Base-by-base conservation (phyloP, 1,140 invertebrate species). In the Pseudachorutes palmiensis region DNA sequence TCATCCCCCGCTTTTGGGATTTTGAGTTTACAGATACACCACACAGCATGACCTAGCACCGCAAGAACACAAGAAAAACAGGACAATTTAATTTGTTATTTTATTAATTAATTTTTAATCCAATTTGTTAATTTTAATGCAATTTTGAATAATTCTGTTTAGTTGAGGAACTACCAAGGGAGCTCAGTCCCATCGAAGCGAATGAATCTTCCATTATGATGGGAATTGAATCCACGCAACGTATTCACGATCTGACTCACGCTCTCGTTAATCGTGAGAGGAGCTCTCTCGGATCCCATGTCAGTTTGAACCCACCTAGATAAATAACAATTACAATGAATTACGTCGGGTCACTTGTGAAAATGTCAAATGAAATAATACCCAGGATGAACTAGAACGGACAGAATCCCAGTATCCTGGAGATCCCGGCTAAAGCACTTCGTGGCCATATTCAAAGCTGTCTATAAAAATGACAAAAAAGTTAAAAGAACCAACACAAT, bases 361-460 rank as follows among this genome's bases (percentile, higher is more conserved):
- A 48, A 14, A n/a, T n/a, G n/a, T n/a, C n/a, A n/a, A n/a, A n/a
- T n/a, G n/a, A n/a, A n/a, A n/a, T n/a, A n/a, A n/a, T 61, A 95
- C 0, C 92, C 92, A 1, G 92, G 92, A 80, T 95, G 92, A 59
- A 96, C 74, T 57, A 83, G 83, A 0, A 86, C 80, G 0, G 85
- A 87, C 2, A 92, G 73, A 65, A 97, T 93, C 32, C 85, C 84
- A 72, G 87, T 82, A 33, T 83, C 80, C 75, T 86, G 86, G 29
- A 95, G 80, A 78, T 95, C 92, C 14, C 88, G 76, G 72, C 88
- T 88, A 82, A 95, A 82, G 2, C 88, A 89, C 78, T 88, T 90
- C 5, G 91, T 93, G 2, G 90, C 86, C 73, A 88, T 87, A 81
- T 95, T 96, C 19, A 94, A 75, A 2, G 90, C 92, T 51, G 87